These are phyloP conservation scores for Eudyptes chrysolophus DNA, from an alignment of 2,113 vertebrate genomes.

Conservation along the genomic window DNA sequence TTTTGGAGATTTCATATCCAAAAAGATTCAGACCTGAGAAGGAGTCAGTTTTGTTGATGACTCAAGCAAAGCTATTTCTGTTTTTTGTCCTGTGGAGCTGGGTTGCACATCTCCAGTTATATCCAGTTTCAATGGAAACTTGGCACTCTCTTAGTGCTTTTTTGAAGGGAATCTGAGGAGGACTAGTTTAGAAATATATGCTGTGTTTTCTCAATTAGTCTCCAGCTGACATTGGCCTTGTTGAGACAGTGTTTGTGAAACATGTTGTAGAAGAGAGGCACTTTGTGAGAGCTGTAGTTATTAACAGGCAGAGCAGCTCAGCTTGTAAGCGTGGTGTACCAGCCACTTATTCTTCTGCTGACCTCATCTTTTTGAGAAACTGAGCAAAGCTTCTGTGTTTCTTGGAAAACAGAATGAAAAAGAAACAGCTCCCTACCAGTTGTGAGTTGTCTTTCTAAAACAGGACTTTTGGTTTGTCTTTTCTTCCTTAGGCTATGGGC, in stretches of 20 bases:
- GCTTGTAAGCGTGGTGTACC: neutral
- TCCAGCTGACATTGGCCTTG: neutral
- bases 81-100: neutral
- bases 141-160: neutral
- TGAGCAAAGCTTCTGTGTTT: neutral
- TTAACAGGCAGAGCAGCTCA: neutral
- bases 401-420: neutral
- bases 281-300: neutral
- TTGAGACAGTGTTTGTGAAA: conserved; percentile 9
- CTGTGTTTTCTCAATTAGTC: conserved; percentile 18
- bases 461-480: neutral
- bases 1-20: neutral
- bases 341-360: neutral
- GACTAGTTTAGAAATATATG: neutral
- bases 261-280: neutral
- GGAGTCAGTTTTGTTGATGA: neutral
- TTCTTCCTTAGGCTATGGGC: conserved; percentile 85
- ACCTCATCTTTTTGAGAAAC: neutral
- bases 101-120: neutral
- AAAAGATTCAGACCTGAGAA: neutral
- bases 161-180: neutral
- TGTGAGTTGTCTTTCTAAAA: neutral
- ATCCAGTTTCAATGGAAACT: conserved; percentile 21
- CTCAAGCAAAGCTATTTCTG: conserved; percentile 24
- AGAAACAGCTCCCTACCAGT: neutral